Conservation (phyloP, 2,888 invertebrate genomes). For the Standfussiana lucernea region DNA sequence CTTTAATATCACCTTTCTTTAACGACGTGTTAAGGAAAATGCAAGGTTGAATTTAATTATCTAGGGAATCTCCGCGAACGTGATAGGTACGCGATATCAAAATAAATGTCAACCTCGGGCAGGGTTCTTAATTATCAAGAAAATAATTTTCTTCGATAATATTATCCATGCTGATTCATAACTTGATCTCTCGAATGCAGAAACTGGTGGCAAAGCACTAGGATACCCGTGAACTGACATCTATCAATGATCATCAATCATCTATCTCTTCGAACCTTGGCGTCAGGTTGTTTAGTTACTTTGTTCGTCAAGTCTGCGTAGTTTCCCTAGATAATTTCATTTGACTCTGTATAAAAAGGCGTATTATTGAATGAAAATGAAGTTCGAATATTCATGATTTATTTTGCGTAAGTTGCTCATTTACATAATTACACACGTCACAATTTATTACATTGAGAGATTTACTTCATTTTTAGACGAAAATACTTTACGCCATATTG, state of each 20-base stretch:
- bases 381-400: background rate
- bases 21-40: background rate
- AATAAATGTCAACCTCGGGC: background rate
- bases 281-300: background rate
- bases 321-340: background rate
- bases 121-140: background rate
- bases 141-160: background rate
- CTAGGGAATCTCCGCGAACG: background rate
- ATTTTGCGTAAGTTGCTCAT: background rate
- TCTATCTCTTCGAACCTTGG: background rate
- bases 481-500: slow-evolving; percentile 53
- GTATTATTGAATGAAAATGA: background rate
- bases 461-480: slow-evolving; percentile 38
- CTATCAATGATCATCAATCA: background rate
- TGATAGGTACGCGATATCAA: background rate
- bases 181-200: background rate
- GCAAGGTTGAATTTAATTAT: background rate
- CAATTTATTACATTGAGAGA: slow-evolving; percentile 33
- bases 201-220: too few relatives aligned
- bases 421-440: slow-evolving; percentile 9
- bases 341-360: background rate
- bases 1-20: background rate
- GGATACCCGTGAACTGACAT: background rate
- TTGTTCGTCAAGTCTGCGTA: background rate
- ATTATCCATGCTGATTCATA: background rate